These are phyloP conservation scores for Hydrolagus colliei DNA, from an alignment of 2,797 vertebrate genomes.

Conservation along the genomic window DNA sequence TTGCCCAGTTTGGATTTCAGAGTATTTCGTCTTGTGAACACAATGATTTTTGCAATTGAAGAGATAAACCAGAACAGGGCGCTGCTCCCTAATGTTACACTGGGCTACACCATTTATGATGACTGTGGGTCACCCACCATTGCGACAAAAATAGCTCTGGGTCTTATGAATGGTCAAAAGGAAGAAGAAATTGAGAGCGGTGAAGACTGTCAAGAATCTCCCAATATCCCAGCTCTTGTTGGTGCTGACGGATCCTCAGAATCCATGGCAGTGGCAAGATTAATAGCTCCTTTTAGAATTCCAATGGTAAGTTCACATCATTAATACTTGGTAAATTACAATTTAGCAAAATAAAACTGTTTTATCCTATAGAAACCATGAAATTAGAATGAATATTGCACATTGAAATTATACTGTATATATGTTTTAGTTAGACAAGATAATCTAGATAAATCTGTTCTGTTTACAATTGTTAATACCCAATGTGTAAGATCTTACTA, in stretches of 20 bases:
- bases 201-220: background rate
- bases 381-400: too few species aligned
- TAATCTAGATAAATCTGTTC: too few species aligned
- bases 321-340: too few species aligned
- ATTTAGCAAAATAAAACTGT: too few species aligned
- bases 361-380: too few species aligned
- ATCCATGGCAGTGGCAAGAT: background rate
- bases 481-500: too few species aligned
- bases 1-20: background rate
- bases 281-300: background rate
- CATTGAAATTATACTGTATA: too few species aligned
- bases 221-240: background rate
- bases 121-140: background rate
- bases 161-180: background rate
- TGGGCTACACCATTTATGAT: background rate
- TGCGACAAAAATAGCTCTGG: background rate
- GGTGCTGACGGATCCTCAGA: background rate
- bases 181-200: background rate
- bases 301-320: background rate
- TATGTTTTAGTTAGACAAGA: too few species aligned
- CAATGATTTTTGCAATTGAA: constrained; percentile 6
- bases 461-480: too few species aligned
- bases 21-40: background rate
- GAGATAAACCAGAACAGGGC: background rate
- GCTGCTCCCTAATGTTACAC: background rate